phyloP scores from a whole-genome alignment of 2,113 vertebrate genomes.

The Tringa solitaria region DNA sequence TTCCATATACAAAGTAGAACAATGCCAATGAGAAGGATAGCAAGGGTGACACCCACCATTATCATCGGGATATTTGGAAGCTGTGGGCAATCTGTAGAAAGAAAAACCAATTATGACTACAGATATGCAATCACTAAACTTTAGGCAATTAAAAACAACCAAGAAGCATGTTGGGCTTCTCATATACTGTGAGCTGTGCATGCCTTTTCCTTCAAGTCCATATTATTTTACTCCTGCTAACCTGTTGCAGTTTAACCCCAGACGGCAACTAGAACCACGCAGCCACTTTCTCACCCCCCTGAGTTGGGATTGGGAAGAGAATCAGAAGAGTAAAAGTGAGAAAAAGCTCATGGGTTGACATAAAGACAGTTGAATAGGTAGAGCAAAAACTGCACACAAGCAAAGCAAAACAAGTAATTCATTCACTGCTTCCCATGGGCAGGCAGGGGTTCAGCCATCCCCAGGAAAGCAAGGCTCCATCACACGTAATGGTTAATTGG shows the following conservation, averaged over 20 bases:
- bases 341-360: neutral
- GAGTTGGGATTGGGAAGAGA: neutral
- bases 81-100: constrained; percentile 84
- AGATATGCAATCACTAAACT: neutral
- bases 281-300: neutral
- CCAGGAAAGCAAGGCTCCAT: neutral
- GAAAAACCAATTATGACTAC: neutral
- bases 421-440: neutral
- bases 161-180: neutral
- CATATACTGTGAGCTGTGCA: neutral
- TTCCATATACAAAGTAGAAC: constrained; percentile 92
- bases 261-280: neutral
- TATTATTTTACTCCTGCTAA: neutral
- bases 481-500: neutral
- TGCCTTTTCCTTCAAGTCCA: neutral
- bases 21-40: constrained; percentile 90
- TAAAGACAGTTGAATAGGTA: neutral
- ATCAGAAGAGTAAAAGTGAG: neutral
- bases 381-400: neutral
- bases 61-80: constrained; percentile 90
- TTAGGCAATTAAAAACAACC: neutral
- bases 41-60: constrained; percentile 88
- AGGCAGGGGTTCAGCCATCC: neutral
- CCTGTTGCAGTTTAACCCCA: neutral
- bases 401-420: neutral